Conservation (phyloP, 1,140 invertebrate species). For the Mactra quadrangularis region DNA sequence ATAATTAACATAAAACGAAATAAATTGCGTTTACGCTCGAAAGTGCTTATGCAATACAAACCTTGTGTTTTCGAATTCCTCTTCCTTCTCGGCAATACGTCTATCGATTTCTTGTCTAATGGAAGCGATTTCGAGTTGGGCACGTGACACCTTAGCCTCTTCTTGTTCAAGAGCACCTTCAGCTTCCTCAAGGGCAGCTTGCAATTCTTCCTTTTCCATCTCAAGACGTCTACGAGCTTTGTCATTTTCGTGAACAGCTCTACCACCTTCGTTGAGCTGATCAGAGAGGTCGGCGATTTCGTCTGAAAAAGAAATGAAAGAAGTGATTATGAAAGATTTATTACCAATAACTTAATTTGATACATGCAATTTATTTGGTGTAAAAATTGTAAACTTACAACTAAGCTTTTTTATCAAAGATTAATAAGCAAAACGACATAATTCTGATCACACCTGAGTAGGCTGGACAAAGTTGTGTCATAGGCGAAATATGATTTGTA, state of each 20-base stretch:
- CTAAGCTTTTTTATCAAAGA: too few species aligned
- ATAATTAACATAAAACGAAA: too few species aligned
- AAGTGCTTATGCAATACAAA: slow-evolving; percentile 91
- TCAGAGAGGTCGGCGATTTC: slow-evolving; percentile 99
- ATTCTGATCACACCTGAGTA: too few species aligned
- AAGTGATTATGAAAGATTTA: too few species aligned
- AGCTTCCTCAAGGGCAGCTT: slow-evolving; percentile 98
- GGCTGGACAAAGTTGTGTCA: too few species aligned
- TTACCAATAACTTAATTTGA: too few species aligned
- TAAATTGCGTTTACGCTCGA: too few species aligned
- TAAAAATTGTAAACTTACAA: not conserved
- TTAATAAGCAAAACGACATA: too few species aligned
- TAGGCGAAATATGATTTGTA: too few species aligned
- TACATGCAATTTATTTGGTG: slow-evolving; percentile 85
- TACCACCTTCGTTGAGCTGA: slow-evolving; percentile 98
- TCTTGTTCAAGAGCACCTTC: slow-evolving; percentile 97
- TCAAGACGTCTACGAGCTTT: slow-evolving; percentile 98
- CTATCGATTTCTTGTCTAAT: slow-evolving; percentile 99
- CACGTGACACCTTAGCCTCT: slow-evolving; percentile 89
- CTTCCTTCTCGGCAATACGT: slow-evolving; percentile 98
- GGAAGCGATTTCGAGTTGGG: slow-evolving; percentile 97
- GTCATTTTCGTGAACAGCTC: slow-evolving; percentile 96
- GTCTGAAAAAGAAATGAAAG: slow-evolving; percentile 84
- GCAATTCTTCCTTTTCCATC: slow-evolving; percentile 99
- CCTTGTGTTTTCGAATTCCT: slow-evolving; percentile 99